Base-by-base conservation (phyloP, 2,888 invertebrate species). In the Eupithecia pulchellata region DNA sequence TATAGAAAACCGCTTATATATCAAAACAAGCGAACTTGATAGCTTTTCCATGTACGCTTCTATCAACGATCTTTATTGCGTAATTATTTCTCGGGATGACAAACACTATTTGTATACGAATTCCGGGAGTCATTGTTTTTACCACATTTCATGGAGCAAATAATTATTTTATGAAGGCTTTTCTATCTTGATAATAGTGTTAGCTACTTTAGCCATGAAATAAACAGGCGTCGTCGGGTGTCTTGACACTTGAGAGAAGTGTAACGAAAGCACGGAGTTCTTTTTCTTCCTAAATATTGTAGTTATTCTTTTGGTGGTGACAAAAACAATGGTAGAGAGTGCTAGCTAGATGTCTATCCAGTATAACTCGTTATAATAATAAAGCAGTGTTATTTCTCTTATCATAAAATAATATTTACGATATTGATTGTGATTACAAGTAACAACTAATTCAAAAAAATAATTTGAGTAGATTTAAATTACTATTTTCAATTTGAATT, bases 21-120 rank as follows among this genome's bases (percentile, higher is more conserved):
- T 73, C 64, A 69, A 69, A 73, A 69, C 63, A 61, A 64, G 58
- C 63, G 63, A 74, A 80, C 78, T 82, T 84, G 84, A 84, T 83
- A 81, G 84, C 84, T 78, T 84, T 84, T 79, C 79, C 78, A 73
- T 84, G 84, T 82, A 80, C 72, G 80, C 79, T 32, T 64, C 20
- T 83, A 83, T 83, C 83, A 78, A 75, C 79, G 77, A 85, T 85
- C 81, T 83, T 82, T 85, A 83, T 82, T 80, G 75, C 79, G 80
- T 82, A 83, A 84, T 84, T 82, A 83, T 84, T 82, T 81, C 80
- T 80, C 39, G 63, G 71, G 75, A 78, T 81, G 80, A 81, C 81
- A 81, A 81, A 81, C 79, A 80, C 74, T 78, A 32, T 68, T 69
- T 75, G 69, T 73, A 57, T 69, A 55, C n/a, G 63, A 60, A 52